Evolutionary conservation across 2,113 vertebrate species (phyloP), one percentile per base, ranked within the genome.

Genomic region (Limanda limanda): DNA sequence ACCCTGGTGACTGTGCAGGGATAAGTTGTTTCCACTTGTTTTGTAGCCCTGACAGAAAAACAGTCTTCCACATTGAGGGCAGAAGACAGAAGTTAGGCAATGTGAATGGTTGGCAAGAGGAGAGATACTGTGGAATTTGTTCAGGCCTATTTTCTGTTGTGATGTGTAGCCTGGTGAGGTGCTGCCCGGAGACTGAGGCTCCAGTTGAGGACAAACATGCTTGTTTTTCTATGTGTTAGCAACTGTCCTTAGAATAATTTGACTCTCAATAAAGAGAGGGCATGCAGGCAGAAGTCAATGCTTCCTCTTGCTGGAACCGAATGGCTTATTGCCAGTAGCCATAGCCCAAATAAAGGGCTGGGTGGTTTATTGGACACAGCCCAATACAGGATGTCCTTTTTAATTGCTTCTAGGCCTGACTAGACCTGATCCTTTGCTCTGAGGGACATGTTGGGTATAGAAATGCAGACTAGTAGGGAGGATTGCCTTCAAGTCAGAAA

Each of bases 131-230:
- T 72, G 77, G 79, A 85, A 85, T 86, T 74, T 73, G 55, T 40
- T 18, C 54, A 64, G 83, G 58, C 85, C 78, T 73, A 58, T 65
- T 82, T 84, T 84, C 58, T 77, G 25, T 81, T 70, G 45, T 76
- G 71, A 72, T 54, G 69, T 65, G 25, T 76, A 55, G 73, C 65
- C 59, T 17, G 27, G 48, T 71, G 74, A 67, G 37, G 47, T 56
- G 78, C 42, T 63, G 52, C 68, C 25, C 67, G 62, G 74, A 35
- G 20, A 27, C 66, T 1, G 62, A 48, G 18, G 56, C 62, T 66
- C 27, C 65, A 47, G 58, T 48, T 37, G 45, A 79, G 76, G 72
- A 81, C 69, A 66, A 65, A 68, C 65, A 20, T 23, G 59, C 42
- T 40, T 55, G 71, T 85, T 76, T 78, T 81, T 59, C 35, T 56